A percentile compares a stretch with the other conserved stretches of the same genome.
Conservation (phyloP, 2,888 invertebrate genomes). For the Chalcis sispes region DNA sequence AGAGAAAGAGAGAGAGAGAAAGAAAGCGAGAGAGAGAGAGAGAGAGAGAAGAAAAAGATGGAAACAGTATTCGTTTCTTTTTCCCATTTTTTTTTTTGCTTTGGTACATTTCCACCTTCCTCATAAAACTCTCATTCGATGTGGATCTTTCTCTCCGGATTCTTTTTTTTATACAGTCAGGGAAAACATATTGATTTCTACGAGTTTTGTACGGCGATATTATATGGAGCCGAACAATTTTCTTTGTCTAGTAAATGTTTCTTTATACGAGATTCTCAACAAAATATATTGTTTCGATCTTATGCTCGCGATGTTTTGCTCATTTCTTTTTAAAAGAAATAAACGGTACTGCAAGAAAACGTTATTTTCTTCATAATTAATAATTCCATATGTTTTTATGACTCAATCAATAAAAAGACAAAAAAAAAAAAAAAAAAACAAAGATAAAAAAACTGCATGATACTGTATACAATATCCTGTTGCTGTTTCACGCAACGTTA, state of each 20-base stretch:
- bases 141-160: constrained; percentile 1
- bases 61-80: background rate
- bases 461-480: background rate
- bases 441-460: no score
- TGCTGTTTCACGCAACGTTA: background rate
- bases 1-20: background rate
- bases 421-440: no score
- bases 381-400: no score
- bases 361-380: no score
- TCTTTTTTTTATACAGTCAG: constrained; percentile 22
- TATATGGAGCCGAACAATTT: background rate
- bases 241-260: constrained; percentile 22
- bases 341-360: no score
- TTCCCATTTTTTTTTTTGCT: background rate
- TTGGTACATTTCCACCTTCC: no score
- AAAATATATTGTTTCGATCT: constrained; percentile 5
- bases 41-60: background rate
- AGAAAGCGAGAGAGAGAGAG: background rate
- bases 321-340: no score
- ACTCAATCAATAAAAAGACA: no score
- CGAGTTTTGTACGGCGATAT: constrained; percentile 23
- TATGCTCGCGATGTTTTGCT: no score
- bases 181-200: constrained; percentile 46
- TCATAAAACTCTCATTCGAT: constrained; percentile 32
- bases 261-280: background rate